Evolutionary conservation across 2,113 vertebrate species (phyloP), one percentile per base, ranked within the genome.

Genomic region (Sorex araneus): DNA sequence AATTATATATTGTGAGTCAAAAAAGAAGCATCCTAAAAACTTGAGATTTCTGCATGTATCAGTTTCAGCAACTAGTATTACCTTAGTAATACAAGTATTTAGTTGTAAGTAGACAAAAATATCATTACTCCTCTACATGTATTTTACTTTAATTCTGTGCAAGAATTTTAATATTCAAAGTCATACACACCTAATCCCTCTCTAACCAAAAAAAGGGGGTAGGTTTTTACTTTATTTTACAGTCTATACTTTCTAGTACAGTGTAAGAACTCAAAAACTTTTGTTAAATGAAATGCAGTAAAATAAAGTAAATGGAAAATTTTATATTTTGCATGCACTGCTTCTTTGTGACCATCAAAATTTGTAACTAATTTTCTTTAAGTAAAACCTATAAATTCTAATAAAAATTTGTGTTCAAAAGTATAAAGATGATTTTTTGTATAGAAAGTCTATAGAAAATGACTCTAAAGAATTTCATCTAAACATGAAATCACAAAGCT

Each of bases 291-390:
- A 45, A 43, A 92, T 34, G 85, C 79, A 64, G 40, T 9, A 69
- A 91, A 92, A 67, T 36, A 90, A 84, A 69, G n/a, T 18, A 63
- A 85, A 85, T 9, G 83, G 13, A 57, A 89, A 81, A 66, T 83
- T 57, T 19, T 30, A 82, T 34, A 89, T 8, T 71, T 60, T 11
- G 25, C 11, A 74, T n/a, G 28, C 16, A 76, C 8, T 77, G 18
- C 63, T 63, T 82, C 40, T 90, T 32, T 36, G 21, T 66, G 50
- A 64, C 32, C 27, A 34, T 79, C 47, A 66, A 78, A 79, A 67
- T 34, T 40, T 57, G 64, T 71, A 92, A 87, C 67, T 80, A 43
- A 64, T 40, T 91, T 69, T 77, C 63, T 83, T 88, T 91, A 88
- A 81, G 88, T 60, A 76, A 81, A 91, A 78, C 2, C 23, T 91